Evolutionary conservation across 2,113 vertebrate genomes (phyloP).

Genomic region (Speoplatyrhinus poulsoni): DNA sequence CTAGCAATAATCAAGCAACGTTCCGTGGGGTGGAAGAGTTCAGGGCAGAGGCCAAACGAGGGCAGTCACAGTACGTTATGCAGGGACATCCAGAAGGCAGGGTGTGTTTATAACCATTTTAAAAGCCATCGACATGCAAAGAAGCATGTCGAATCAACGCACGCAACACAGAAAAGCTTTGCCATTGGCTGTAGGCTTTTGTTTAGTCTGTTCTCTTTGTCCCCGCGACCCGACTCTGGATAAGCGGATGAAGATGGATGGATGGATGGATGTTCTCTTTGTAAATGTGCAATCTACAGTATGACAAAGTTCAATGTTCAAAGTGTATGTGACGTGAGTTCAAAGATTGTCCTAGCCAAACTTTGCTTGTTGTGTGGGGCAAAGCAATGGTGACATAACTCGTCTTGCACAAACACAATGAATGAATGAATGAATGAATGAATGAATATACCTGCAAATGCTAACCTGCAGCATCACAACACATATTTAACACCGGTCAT

Average conservation of each 20-base stretch:
- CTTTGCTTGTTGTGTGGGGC: background rate
- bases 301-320: background rate
- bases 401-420: no score
- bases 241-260: no score
- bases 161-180: background rate
- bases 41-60: constrained; percentile 43
- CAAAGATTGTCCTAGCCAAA: background rate
- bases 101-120: constrained; percentile 18
- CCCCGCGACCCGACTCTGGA: no score
- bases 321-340: background rate
- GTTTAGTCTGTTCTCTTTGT: background rate
- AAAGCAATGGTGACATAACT: background rate
- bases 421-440: no score
- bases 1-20: background rate
- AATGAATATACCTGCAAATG: no score
- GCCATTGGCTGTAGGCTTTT: background rate
- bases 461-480: no score
- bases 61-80: constrained; percentile 42
- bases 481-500: no score
- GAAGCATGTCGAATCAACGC: background rate
- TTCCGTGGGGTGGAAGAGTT: constrained; percentile 27
- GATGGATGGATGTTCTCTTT: background rate
- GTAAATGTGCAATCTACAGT: background rate
- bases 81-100: constrained; percentile 23
- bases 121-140: constrained; percentile 7